Percentiles rank a stretch among this genome's conserved stretches.
These are phyloP conservation scores for Myxocyprinus asiaticus DNA, from an alignment of 2,113 vertebrate genomes.

Conservation along the genomic window DNA sequence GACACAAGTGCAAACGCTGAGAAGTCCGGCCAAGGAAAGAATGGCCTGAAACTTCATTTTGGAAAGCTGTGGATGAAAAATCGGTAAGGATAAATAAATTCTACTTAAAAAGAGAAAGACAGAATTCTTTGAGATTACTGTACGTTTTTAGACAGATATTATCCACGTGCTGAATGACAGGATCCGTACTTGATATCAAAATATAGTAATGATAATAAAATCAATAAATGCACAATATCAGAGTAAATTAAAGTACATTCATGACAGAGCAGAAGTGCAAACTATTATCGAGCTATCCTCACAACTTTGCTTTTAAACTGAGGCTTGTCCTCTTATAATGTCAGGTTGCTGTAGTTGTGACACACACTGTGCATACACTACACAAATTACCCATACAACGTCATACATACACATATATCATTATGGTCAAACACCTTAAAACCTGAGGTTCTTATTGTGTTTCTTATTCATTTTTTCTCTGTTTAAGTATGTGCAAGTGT, in stretches of 20 bases:
- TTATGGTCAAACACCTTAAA: slow-evolving; percentile 24
- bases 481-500: background rate
- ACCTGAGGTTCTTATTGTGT: slow-evolving; percentile 4
- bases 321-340: slow-evolving; percentile 1
- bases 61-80: slow-evolving; percentile 12
- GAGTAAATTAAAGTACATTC: background rate
- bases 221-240: too few relatives aligned
- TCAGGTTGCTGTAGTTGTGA: background rate
- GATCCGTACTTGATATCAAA: too few relatives aligned
- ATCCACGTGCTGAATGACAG: too few relatives aligned
- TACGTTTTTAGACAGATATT: too few relatives aligned
- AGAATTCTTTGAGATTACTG: background rate
- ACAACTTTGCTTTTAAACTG: slow-evolving; percentile 16
- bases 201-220: too few relatives aligned
- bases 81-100: background rate
- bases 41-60: slow-evolving; percentile 46
- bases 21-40: slow-evolving; percentile 16
- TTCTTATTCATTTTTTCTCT: slow-evolving; percentile 2
- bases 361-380: background rate
- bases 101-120: background rate
- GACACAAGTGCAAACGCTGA: slow-evolving; percentile 38
- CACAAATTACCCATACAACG: background rate
- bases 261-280: slow-evolving; percentile 19
- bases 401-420: slow-evolving; percentile 2
- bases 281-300: background rate